Conservation (phyloP, 2,113 vertebrate genomes). For the Microtus richardsoni region DNA sequence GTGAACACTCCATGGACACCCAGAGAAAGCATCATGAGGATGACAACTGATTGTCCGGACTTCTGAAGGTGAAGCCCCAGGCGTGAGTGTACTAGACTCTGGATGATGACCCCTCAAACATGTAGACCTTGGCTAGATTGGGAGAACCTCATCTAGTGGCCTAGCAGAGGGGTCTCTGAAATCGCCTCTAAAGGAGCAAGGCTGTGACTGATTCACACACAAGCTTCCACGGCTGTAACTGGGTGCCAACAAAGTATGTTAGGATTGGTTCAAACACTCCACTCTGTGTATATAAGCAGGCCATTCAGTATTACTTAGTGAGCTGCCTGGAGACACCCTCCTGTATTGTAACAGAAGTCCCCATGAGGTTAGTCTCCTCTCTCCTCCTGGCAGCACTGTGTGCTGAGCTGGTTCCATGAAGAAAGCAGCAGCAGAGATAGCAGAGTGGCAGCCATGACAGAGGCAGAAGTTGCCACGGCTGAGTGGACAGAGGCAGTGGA, state of each 20-base stretch:
- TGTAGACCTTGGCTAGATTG: background rate
- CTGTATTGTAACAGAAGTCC: too few relatives aligned
- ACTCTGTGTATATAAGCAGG: background rate
- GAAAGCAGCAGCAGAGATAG: background rate
- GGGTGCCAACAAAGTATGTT: background rate
- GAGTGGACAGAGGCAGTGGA: background rate
- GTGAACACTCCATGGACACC: background rate
- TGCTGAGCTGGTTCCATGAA: background rate
- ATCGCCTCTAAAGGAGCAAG: background rate
- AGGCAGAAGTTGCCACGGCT: rapidly evolving
- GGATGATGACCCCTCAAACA: background rate
- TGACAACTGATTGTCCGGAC: background rate
- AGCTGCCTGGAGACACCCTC: background rate
- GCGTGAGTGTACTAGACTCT: background rate
- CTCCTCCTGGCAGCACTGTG: background rate
- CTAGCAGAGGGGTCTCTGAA: background rate
- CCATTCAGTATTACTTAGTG: background rate
- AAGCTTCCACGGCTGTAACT: background rate
- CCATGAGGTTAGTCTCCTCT: too few relatives aligned
- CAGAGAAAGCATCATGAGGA: background rate
- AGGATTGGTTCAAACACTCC: background rate
- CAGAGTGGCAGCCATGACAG: too few relatives aligned
- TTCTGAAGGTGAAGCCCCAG: background rate
- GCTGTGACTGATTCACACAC: background rate
- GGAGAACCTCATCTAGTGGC: too few relatives aligned